Base-by-base conservation (phyloP, 2,888 invertebrate species). In the Cerceris rybyensis region DNA sequence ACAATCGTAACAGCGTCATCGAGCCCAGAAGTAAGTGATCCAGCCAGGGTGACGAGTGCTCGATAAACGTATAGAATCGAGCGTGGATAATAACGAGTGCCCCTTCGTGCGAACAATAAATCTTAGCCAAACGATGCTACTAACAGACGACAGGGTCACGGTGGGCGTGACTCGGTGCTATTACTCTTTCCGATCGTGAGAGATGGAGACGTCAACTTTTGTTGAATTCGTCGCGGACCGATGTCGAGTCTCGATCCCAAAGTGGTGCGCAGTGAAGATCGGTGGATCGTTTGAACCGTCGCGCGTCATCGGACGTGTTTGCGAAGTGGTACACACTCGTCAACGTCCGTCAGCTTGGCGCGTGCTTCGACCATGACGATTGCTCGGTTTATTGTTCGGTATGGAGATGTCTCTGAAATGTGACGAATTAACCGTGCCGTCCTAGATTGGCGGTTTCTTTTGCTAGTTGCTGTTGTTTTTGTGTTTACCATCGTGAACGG, bases 121-220 rank as follows among this genome's bases (percentile, higher is more conserved):
- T 91, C 90, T 89, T 78, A 67, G 17, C 70, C 81, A 68, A 61
- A 73, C 78, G 76, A 79, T 71, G 78, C 81, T 67, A 66, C 80
- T 75, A 59, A 75, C 68, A 75, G 83, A 87, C 86, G 86, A 88
- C 78, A 86, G 85, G 86, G 64, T 80, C 75, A 69, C 70, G 75
- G 87, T 88, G 88, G 91, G 91, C 91, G 91, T 90, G 91, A 91
- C 88, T 78, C 82, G 75, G 80, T 60, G 82, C 73, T 71, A 71
- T 77, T 80, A 75, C 73, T 83, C 80, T 80, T 85, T 85, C 70
- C 68, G 66, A 75, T 78, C 84, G 82, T 84, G 88, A 84, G 83
- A 86, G 88, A 92, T 91, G 86, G 90, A 92, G 90, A 91, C 86
- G 89, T 92, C 90, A 86, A 86, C 87, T 85, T 87, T 90, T 90